These are phyloP conservation scores for Meteorus cinctellus DNA, from an alignment of 2,888 invertebrate genomes.

Conservation along the genomic window DNA sequence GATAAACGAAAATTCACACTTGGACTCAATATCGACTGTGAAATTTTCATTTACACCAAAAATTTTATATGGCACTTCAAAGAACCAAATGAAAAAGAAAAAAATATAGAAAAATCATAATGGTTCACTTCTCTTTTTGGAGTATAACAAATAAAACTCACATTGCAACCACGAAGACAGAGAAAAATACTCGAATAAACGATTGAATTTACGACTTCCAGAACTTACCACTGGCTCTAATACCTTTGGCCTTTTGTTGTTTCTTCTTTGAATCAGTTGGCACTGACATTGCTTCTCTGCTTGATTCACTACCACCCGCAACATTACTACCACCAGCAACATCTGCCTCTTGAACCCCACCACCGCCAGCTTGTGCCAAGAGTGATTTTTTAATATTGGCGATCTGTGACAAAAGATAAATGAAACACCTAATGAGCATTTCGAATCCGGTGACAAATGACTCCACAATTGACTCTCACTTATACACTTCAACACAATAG, in stretches of 20 bases:
- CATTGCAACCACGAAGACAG: neutral
- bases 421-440: neutral
- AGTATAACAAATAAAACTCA: neutral
- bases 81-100: neutral
- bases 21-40: neutral
- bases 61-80: neutral
- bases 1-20: neutral
- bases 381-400: conserved; percentile 90
- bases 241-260: conserved; percentile 80
- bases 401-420: conserved; percentile 77
- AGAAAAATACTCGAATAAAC: conserved; percentile 6
- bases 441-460: too few species aligned
- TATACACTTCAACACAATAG: too few species aligned
- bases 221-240: conserved; percentile 81
- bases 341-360: conserved; percentile 83
- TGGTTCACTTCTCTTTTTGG: neutral
- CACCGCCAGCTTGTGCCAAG: conserved; percentile 81
- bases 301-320: conserved; percentile 76
- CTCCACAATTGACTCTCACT: too few species aligned
- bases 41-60: neutral
- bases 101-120: neutral
- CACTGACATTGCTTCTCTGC: conserved; percentile 73
- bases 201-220: conserved; percentile 74
- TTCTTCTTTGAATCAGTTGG: conserved; percentile 75
- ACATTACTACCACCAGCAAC: conserved; percentile 86